phyloP scores from a whole-genome alignment of 2,888 invertebrate species.

The Patella depressa region DNA sequence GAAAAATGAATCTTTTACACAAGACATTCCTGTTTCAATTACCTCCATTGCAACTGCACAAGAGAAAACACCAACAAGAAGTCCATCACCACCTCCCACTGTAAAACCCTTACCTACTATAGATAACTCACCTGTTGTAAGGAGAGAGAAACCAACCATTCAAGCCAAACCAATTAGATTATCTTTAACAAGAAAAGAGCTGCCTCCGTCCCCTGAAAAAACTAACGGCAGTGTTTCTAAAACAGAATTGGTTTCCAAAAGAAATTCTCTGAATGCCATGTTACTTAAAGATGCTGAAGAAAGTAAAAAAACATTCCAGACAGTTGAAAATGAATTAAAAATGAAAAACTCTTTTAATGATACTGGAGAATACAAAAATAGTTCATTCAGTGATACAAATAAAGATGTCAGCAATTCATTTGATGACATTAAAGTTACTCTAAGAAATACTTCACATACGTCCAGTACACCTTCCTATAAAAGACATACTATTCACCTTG shows the following conservation, averaged over 20 bases:
- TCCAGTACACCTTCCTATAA: not conserved
- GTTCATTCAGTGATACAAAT: not conserved
- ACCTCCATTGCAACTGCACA: too few relatives aligned
- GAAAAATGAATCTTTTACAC: too few relatives aligned
- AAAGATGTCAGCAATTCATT: not conserved
- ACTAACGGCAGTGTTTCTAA: not conserved
- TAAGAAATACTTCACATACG: not conserved
- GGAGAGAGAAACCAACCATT: not conserved
- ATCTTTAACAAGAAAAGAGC: not conserved
- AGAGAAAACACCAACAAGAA: too few relatives aligned
- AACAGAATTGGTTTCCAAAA: not conserved
- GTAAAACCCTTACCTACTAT: not conserved
- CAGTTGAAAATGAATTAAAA: not conserved
- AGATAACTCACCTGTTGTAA: not conserved
- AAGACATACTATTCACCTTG: not conserved
- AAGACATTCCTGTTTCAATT: too few relatives aligned
- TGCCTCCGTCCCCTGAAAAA: not conserved
- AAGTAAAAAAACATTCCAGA: too few relatives aligned
- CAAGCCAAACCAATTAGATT: not conserved
- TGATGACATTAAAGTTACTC: not conserved
- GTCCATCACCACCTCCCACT: too few relatives aligned
- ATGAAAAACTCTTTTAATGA: not conserved
- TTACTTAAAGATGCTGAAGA: too few relatives aligned
- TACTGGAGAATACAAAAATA: not conserved
- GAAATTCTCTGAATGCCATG: too few relatives aligned